These are phyloP conservation scores for Malurus leucopterus DNA, from an alignment of 2,797 vertebrate species.

Conservation along the genomic window DNA sequence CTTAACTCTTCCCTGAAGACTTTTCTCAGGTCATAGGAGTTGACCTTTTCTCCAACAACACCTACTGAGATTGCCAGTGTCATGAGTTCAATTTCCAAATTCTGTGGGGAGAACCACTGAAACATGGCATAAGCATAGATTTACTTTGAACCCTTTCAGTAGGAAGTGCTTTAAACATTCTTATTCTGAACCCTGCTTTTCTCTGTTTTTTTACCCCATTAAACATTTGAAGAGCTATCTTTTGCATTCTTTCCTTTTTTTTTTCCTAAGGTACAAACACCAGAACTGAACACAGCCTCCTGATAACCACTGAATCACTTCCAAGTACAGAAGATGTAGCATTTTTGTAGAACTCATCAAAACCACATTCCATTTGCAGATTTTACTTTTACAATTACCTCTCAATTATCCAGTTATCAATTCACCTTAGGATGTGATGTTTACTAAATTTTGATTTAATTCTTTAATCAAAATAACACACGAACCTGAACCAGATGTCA, in stretches of 20 bases:
- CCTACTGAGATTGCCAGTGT: neutral
- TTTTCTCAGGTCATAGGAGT: slow-evolving; percentile 2
- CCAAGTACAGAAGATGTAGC: neutral
- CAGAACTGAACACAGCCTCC: neutral
- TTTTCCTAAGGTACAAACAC: neutral
- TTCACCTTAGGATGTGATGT: neutral
- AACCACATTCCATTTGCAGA: neutral
- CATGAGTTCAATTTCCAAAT: neutral
- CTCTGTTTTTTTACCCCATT: neutral
- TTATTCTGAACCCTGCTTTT: neutral
- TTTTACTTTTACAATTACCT: neutral
- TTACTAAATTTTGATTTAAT: neutral
- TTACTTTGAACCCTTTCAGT: neutral
- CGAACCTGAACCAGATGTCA: neutral
- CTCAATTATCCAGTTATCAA: neutral
- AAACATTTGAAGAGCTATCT: neutral
- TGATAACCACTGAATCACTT: neutral
- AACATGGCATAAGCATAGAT: neutral
- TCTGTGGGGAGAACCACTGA: neutral
- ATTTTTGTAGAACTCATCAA: neutral
- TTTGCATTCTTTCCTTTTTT: neutral
- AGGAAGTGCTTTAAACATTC: neutral
- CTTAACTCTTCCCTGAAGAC: slow-evolving; percentile 14
- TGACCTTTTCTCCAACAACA: neutral
- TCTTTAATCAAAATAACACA: neutral